A percentile compares a stretch with the other conserved stretches of the same genome.
These are phyloP conservation scores for Octopus bimaculoides DNA, from an alignment of 1,140 invertebrate genomes.

Conservation along the genomic window DNA sequence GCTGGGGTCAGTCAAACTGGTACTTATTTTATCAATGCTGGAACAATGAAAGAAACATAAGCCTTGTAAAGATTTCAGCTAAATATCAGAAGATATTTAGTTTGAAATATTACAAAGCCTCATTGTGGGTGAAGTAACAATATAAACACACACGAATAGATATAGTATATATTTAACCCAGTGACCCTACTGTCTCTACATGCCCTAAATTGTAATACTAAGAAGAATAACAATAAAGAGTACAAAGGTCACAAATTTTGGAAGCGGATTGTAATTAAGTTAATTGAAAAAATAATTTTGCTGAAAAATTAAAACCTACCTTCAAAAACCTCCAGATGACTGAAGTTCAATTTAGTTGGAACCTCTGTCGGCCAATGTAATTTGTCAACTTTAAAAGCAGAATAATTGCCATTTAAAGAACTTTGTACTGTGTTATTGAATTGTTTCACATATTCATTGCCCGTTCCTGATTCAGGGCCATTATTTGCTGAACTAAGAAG, in stretches of 20 bases:
- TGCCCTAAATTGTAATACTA: background rate
- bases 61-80: no score
- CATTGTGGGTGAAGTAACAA: no score
- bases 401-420: slow-evolving; percentile 20
- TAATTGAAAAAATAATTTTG: background rate
- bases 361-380: slow-evolving; percentile 35
- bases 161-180: background rate
- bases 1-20: no score
- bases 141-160: background rate
- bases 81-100: no score
- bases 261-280: background rate
- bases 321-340: slow-evolving; percentile 44
- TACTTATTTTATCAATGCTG: no score
- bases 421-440: slow-evolving; percentile 20
- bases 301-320: slow-evolving; percentile 24
- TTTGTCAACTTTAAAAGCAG: slow-evolving; percentile 28
- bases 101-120: no score
- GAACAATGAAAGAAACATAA: no score
- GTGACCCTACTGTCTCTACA: background rate
- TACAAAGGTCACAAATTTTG: background rate
- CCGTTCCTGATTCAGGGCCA: background rate
- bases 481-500: background rate
- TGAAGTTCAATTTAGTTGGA: slow-evolving; percentile 36
- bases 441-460: background rate
- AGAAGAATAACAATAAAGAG: slow-evolving; percentile 8